These are phyloP conservation scores for Stigmatopora argus DNA, from an alignment of 2,113 vertebrate genomes.

Conservation along the genomic window DNA sequence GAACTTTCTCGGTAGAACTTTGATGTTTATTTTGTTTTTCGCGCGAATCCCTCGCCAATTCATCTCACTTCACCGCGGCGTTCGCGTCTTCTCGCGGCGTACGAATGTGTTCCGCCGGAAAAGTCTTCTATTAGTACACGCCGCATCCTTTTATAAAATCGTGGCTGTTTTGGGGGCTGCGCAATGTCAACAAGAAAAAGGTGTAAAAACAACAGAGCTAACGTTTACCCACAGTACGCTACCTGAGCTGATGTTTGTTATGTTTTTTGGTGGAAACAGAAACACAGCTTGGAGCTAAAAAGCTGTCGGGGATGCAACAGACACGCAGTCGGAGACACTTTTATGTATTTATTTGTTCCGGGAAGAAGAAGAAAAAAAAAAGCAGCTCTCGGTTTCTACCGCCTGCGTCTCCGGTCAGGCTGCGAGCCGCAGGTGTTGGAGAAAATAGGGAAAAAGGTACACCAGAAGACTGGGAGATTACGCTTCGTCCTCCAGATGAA, in stretches of 20 bases:
- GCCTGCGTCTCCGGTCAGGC: not conserved
- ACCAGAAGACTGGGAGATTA: not conserved
- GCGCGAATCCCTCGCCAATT: no score
- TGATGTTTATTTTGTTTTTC: no score
- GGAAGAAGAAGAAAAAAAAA: not conserved
- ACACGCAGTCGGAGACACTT: not conserved
- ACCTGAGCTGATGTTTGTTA: not conserved
- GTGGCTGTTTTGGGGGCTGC: not conserved
- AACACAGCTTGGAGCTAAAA: constrained; percentile 1
- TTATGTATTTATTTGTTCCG: not conserved
- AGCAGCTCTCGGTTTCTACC: not conserved
- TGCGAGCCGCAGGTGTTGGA: constrained; percentile 9
- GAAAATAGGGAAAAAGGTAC: not conserved
- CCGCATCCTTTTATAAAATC: not conserved
- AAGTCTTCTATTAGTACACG: not conserved
- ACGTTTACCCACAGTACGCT: not conserved
- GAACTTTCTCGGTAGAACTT: no score
- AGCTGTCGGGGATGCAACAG: not conserved
- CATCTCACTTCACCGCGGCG: no score
- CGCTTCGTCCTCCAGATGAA: not conserved
- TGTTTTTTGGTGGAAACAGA: not conserved
- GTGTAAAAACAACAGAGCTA: not conserved
- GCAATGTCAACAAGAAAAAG: not conserved
- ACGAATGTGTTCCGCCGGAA: not conserved
- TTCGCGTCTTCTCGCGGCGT: not conserved